These are phyloP conservation scores for Esperia sulphurella DNA, from an alignment of 2,888 invertebrate species.

Conservation along the genomic window DNA sequence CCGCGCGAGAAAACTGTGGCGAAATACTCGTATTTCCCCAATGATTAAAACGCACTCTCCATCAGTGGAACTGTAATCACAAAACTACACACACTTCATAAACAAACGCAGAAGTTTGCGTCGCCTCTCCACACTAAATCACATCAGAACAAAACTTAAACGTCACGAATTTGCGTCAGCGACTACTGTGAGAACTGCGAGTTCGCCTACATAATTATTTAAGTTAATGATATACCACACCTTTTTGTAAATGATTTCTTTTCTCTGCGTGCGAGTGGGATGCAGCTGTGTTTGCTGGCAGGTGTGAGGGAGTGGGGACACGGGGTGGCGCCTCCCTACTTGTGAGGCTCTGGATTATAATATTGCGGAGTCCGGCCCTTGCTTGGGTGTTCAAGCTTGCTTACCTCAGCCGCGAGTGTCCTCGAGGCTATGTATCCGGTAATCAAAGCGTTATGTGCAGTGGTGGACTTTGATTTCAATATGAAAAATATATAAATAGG, in stretches of 20 bases:
- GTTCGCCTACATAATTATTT: constrained; percentile 69
- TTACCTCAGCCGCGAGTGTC: not conserved
- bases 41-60: constrained; percentile 69
- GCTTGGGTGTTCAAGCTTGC: constrained; percentile 5
- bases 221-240: constrained; percentile 75
- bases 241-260: constrained; percentile 64
- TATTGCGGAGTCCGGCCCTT: constrained; percentile 36
- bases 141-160: constrained; percentile 22
- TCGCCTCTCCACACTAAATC: not conserved
- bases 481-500: too few species aligned
- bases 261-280: constrained; percentile 42
- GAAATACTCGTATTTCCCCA: constrained; percentile 58
- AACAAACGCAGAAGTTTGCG: not conserved
- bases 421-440: constrained; percentile 3
- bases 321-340: constrained; percentile 47
- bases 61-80: constrained; percentile 69
- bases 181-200: constrained; percentile 13
- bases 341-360: constrained; percentile 42
- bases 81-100: constrained; percentile 41
- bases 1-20: not conserved
- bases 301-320: constrained; percentile 23
- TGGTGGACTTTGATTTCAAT: too few species aligned
- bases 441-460: constrained; percentile 19
- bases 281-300: not conserved
- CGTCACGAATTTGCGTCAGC: constrained; percentile 18